Evolutionary conservation across 1,140 invertebrate species (phyloP).

Genomic region (Drosophila carrolli): DNA sequence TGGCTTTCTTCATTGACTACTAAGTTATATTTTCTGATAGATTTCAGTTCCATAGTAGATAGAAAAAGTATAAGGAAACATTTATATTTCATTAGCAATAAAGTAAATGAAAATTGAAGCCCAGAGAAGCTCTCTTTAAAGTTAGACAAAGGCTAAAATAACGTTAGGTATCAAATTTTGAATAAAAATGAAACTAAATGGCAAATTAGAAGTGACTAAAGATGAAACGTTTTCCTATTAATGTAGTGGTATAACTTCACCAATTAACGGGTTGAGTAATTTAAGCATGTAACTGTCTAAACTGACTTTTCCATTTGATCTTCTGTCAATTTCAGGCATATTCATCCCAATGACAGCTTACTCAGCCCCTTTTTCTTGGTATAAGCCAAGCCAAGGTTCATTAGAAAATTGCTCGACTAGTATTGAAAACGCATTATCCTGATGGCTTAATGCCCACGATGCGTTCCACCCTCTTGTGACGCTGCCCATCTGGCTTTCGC

Average conservation of each 20-base stretch:
- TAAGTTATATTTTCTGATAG: no score
- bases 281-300: background rate
- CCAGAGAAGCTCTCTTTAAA: background rate
- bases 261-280: background rate
- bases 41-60: no score
- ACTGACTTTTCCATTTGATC: constrained; percentile 1
- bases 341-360: constrained; percentile 14
- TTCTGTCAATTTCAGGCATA: constrained; percentile 25
- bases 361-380: background rate
- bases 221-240: no score
- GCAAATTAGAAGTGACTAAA: no score
- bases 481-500: constrained; percentile 25
- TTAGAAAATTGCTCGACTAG: constrained; percentile 65
- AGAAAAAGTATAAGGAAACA: background rate
- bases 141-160: background rate
- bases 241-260: background rate
- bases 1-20: no score
- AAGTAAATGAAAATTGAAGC: background rate
- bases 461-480: constrained; percentile 1
- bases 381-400: constrained; percentile 22
- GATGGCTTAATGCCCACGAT: constrained; percentile 60
- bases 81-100: background rate
- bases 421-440: constrained; percentile 76
- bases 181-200: background rate
- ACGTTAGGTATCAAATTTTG: background rate